Percentiles rank a stretch among this genome's conserved stretches.
Evolutionary conservation across 2,797 vertebrate species (phyloP).

Genomic region (Rhabdomys pumilio): DNA sequence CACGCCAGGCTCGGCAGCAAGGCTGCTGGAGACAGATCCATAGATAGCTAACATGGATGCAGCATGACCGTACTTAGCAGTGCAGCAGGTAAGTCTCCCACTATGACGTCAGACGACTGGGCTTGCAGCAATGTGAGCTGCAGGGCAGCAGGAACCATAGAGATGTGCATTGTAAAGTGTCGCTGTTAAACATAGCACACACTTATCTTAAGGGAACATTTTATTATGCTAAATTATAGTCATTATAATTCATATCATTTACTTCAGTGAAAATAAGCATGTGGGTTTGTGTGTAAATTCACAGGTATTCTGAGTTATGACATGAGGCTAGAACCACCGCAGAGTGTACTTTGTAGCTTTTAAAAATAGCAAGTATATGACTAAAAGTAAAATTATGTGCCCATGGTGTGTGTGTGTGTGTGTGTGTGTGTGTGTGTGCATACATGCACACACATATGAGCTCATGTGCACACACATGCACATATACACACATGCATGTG

Average conservation of each 20-base stretch:
- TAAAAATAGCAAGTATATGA: slow-evolving; percentile 67
- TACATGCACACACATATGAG: too few species aligned
- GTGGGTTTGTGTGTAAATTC: slow-evolving; percentile 35
- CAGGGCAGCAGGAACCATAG: neutral
- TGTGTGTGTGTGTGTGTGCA: too few species aligned
- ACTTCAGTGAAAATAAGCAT: neutral
- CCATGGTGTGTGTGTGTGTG: too few species aligned
- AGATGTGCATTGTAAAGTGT: slow-evolving; percentile 6
- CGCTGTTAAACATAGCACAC: neutral
- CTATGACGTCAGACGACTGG: neutral
- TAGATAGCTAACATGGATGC: neutral
- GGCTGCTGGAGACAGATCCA: neutral
- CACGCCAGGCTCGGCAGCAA: neutral
- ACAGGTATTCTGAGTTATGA: slow-evolving; percentile 33
- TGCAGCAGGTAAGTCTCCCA: neutral
- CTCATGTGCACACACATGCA: neutral
- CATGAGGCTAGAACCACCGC: slow-evolving; percentile 41
- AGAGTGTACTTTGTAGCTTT: slow-evolving; percentile 50
- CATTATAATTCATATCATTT: slow-evolving; percentile 21
- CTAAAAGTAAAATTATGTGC: slow-evolving; percentile 9
- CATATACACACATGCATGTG: neutral
- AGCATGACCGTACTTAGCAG: neutral
- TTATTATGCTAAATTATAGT: slow-evolving; percentile 10
- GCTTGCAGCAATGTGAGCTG: neutral
- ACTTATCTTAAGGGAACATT: slow-evolving; percentile 30